Evolutionary conservation across 2,797 vertebrate species (phyloP), one percentile per base, ranked within the genome.

Genomic region (Simalia tracyae): DNA sequence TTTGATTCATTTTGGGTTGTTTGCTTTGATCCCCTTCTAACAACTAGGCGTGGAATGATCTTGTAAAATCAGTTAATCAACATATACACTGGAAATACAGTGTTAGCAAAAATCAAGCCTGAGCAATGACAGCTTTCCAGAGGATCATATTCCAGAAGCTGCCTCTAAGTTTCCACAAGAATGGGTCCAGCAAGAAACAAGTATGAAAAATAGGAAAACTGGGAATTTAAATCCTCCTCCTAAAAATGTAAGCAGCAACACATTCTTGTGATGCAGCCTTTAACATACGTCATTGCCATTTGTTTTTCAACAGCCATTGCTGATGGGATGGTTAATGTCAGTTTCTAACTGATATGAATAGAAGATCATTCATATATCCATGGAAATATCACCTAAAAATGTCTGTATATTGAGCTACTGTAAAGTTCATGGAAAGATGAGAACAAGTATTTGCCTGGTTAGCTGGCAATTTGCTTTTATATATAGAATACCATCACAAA

Each of bases 11-110:
- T 87, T 90, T 31, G 85, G 81, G 59, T 86, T 72, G 64, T 22
- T 92, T 72, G 81, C 68, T 87, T 90, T 92, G 92, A 90, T 92
- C 90, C 85, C 5, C 46, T 90, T 87, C 66, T 81, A 87, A 86
- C 42, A 61, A 50, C 56, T 90, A 81, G 57, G 84, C 64, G 19
- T 87, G n/a, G 59, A 24, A 88, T 81, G 72, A 88, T 26, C 59
- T 92, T 86, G 90, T 11, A 81, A 24, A 88, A 64, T 81, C 68
- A 90, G 84, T 92, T 90, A 36, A 92, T 92, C 92, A 92, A 92
- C 59, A 59, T 60, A 66, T 60, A 87, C 81, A 84, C 68, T 88
- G 89, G 92, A 36, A 90, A 88, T 31, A 66, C 60, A n/a, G 50
- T 56, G 28, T 87, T 87, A 42, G 84, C 56, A 46, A 76, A 68